Base-by-base conservation (phyloP, 2,797 vertebrate genomes). In the Acanthurus tractus region DNA sequence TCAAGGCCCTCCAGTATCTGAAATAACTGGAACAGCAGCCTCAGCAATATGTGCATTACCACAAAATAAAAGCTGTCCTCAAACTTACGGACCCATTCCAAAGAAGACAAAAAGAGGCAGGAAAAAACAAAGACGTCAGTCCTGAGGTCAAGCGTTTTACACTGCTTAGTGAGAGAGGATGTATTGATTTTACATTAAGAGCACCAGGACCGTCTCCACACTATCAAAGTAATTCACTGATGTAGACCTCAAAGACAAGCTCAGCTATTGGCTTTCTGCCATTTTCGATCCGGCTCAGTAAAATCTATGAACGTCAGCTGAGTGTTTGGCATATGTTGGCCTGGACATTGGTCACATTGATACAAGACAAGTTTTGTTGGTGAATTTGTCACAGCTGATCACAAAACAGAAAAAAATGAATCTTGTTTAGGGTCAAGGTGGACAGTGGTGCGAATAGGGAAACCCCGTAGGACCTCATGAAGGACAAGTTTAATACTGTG, bases 121-220 rank as follows among this genome's bases (percentile, higher is more conserved):
- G 2, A 49, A 20, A n/a, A 56, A 80, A 57, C n/a, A 50, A 44
- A 82, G 81, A 80, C 70, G 70, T 76, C 83, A 76, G 89, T 83
- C 90, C 88, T 88, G 87, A 88, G 94, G 94, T 97, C 92, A 96
- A 96, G 94, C 54, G 86, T 94, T 96, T 90, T 93, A 93, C 95
- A 85, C 94, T 88, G 93, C 92, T 87, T 84, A 92, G 90, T 22
- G 66, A 45, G 38, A 89, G 90, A 89, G 22, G 23, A 45, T 12
- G 91, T 96, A 98, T 98, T 95, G 97, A 98, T 98, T 98, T 98
- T 95, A 94, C 96, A 97, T 97, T 96, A 97, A 92, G 89, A 74
- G 82, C 89, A 76, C 79, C 63, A 88, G 88, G 90, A 91, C 83
- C 66, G 83, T 44, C 90, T 92, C 86, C 88, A 92, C 84, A 79